Evolutionary conservation across 2,113 vertebrate genomes (phyloP).

Genomic region (Microtus montanus): DNA sequence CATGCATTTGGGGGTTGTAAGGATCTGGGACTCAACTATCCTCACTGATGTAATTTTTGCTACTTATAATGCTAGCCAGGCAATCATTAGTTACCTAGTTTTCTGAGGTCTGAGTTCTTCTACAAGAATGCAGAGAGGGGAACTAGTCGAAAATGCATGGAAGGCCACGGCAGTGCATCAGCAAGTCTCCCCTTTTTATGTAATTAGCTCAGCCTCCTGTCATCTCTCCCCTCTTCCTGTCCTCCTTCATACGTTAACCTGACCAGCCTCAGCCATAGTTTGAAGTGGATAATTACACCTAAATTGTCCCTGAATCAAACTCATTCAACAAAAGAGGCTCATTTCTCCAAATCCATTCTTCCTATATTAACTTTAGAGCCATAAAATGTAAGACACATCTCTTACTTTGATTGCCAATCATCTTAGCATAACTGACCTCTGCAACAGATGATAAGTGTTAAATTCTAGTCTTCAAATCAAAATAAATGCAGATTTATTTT

Average conservation of each 20-base stretch:
- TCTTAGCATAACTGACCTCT: conserved; percentile 14
- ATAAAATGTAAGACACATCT: conserved; percentile 45
- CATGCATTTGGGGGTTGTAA: not conserved
- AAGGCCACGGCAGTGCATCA: not conserved
- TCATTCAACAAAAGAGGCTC: not conserved
- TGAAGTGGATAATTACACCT: conserved; percentile 3
- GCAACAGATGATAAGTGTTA: not conserved
- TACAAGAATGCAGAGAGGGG: not conserved
- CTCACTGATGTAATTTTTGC: not conserved
- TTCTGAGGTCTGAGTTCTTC: not conserved
- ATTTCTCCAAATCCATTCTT: not conserved
- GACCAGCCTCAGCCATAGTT: not conserved
- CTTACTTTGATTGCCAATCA: conserved; percentile 38
- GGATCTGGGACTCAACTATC: not conserved
- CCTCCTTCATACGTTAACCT: not conserved
- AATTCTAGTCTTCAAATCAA: conserved; percentile 43
- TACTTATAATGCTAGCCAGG: not conserved
- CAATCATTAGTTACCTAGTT: not conserved
- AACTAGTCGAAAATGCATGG: not conserved
- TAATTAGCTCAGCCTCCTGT: not conserved
- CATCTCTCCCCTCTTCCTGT: not conserved
- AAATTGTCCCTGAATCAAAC: conserved; percentile 24
- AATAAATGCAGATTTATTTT: conserved; percentile 37
- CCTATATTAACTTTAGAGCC: not conserved
- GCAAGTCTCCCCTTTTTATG: not conserved